Conservation (phyloP, 2,888 invertebrate species). For the Sepioteuthis lessoniana region DNA sequence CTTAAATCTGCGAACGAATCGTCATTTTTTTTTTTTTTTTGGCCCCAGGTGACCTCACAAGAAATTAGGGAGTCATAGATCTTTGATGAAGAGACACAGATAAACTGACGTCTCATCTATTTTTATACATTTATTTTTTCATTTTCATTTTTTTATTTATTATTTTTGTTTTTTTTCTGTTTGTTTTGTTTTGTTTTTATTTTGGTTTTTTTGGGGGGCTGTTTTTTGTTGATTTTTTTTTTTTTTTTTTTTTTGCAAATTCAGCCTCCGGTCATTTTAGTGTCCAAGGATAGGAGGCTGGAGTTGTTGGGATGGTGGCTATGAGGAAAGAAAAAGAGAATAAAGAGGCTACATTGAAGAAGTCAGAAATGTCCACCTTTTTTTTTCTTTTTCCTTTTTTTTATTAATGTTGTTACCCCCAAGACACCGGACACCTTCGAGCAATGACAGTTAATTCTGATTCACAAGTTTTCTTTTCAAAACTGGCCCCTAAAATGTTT, state of each 20-base stretch:
- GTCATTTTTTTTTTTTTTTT: background rate
- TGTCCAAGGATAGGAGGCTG: background rate
- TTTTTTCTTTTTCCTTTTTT: background rate
- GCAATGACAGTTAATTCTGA: background rate
- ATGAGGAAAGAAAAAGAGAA: no score
- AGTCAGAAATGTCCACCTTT: no score
- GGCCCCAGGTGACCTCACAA: background rate
- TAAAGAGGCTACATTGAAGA: no score
- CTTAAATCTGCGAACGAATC: background rate
- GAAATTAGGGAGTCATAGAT: background rate
- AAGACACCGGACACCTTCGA: background rate
- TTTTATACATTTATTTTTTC: background rate
- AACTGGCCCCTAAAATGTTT: background rate
- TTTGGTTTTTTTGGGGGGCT: no score
- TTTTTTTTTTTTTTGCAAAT: background rate
- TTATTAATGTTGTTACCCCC: background rate
- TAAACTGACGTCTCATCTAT: background rate
- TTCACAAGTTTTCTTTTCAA: background rate
- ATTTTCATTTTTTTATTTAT: background rate
- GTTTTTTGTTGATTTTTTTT: no score
- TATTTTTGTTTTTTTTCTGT: background rate
- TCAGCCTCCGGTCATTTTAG: slow-evolving; percentile 8
- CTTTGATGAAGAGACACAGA: background rate
- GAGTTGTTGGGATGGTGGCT: background rate
- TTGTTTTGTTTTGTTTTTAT: no score